Percentiles rank a stretch among this genome's conserved stretches.
These are phyloP conservation scores for Sphaerophoria rueppellii DNA, from an alignment of 2,888 invertebrate genomes.

Conservation along the genomic window DNA sequence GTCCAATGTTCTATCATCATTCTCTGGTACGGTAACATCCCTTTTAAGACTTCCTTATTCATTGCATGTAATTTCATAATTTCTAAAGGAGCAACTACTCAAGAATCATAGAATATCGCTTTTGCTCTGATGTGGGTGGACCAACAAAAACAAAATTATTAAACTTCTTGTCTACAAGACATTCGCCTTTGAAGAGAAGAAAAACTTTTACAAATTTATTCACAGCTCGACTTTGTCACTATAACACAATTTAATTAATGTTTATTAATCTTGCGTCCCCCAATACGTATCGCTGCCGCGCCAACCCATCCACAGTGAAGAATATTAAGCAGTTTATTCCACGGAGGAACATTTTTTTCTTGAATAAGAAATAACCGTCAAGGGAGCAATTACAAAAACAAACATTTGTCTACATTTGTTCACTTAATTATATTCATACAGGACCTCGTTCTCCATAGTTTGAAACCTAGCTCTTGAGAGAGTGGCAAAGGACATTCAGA, in stretches of 20 bases:
- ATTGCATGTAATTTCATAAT: slow-evolving; percentile 43
- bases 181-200: not conserved
- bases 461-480: slow-evolving; percentile 42
- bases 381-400: slow-evolving; percentile 41
- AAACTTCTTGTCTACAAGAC: too few relatives aligned
- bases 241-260: slow-evolving; percentile 43
- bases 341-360: slow-evolving; percentile 27
- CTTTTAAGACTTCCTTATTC: slow-evolving; percentile 42
- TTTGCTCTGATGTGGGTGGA: not conserved
- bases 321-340: slow-evolving; percentile 49
- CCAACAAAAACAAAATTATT: too few relatives aligned
- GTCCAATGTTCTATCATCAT: too few relatives aligned
- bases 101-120: not conserved
- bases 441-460: not conserved
- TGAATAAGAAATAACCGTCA: slow-evolving; percentile 8
- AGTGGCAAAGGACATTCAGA: slow-evolving; percentile 53
- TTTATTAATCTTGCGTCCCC: too few relatives aligned
- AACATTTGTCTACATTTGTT: slow-evolving; percentile 62
- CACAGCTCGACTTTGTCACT: slow-evolving; percentile 51
- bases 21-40: not conserved
- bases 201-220: slow-evolving; percentile 37
- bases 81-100: slow-evolving; percentile 34
- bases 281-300: too few relatives aligned
- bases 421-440: slow-evolving; percentile 35
- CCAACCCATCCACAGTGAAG: not conserved